Evolutionary conservation across 2,113 vertebrate species (phyloP).

Genomic region (Festucalex cinctus): DNA sequence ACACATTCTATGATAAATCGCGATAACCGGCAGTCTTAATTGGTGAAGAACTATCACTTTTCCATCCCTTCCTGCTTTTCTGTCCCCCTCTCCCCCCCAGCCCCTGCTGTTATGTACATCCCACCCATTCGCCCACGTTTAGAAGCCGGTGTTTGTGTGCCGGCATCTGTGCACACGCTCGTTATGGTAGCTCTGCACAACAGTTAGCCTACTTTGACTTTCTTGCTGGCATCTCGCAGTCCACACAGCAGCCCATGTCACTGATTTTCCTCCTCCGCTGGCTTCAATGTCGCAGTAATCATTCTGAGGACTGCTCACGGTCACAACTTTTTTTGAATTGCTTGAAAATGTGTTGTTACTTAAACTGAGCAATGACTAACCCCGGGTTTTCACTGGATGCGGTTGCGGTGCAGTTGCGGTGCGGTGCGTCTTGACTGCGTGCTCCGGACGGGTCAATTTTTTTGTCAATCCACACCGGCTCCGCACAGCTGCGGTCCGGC

Average conservation of each 20-base stretch:
- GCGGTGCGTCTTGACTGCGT: no score
- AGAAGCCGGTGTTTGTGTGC: slow-evolving; percentile 22
- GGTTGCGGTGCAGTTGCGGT: no score
- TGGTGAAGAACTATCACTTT: slow-evolving; percentile 26
- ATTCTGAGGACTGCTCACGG: not conserved
- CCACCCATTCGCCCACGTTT: slow-evolving; percentile 35
- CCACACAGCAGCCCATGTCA: not conserved
- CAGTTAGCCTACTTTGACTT: not conserved
- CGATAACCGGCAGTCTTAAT: slow-evolving; percentile 31
- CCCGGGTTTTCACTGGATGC: no score
- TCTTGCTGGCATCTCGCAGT: not conserved
- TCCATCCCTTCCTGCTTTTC: not conserved
- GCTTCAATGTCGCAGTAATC: not conserved
- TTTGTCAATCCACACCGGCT: no score
- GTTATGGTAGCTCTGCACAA: slow-evolving; percentile 22
- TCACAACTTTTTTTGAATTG: not conserved
- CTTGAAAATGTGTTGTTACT: not conserved
- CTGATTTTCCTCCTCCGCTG: not conserved
- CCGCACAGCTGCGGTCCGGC: no score
- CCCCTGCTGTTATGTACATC: slow-evolving; percentile 25
- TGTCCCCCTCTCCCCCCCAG: slow-evolving; percentile 3
- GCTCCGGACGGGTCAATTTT: no score
- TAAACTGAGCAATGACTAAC: no score
- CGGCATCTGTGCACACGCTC: not conserved
- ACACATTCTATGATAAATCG: slow-evolving; percentile 31